Conservation (phyloP, 2,888 invertebrate genomes). For the Colostygia pectinataria region DNA sequence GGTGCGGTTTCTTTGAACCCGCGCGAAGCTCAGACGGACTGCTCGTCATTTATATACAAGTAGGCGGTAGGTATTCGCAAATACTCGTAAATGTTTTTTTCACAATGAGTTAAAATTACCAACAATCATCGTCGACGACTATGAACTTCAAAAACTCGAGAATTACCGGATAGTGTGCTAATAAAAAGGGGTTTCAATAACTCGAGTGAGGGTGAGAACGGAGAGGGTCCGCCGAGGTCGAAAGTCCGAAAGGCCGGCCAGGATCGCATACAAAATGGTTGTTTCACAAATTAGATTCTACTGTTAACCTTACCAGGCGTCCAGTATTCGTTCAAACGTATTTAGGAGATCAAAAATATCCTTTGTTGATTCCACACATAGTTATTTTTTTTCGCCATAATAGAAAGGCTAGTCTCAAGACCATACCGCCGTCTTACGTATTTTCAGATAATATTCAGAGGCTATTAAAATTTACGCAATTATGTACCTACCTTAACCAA, state of each 20-base stretch:
- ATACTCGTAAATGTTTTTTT: no score
- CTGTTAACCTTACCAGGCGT: constrained; percentile 2
- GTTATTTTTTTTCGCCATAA: no score
- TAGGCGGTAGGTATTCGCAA: no score
- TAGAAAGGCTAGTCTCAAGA: no score
- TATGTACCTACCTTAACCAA: no score
- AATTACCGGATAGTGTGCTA: constrained; percentile 4
- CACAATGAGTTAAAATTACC: not conserved
- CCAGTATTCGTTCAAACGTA: not conserved
- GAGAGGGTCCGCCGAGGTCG: constrained; percentile 11
- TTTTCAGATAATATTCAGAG: no score
- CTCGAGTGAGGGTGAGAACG: constrained; percentile 6
- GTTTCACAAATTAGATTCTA: constrained; percentile 18
- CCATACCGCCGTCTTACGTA: no score
- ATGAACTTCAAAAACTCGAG: constrained; percentile 8
- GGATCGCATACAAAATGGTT: constrained; percentile 14
- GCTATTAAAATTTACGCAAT: no score
- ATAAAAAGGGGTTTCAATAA: constrained; percentile 19
- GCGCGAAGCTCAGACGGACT: no score
- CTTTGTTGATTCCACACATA: not conserved
- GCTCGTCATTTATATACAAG: no score
- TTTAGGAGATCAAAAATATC: not conserved
- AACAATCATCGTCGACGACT: not conserved
- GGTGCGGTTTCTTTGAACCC: no score
- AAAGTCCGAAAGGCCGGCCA: constrained; percentile 6